A percentile compares a stretch with the other conserved stretches of the same genome.
phyloP scores from a whole-genome alignment of 2,797 vertebrate genomes.

The Anguilla obscura region DNA sequence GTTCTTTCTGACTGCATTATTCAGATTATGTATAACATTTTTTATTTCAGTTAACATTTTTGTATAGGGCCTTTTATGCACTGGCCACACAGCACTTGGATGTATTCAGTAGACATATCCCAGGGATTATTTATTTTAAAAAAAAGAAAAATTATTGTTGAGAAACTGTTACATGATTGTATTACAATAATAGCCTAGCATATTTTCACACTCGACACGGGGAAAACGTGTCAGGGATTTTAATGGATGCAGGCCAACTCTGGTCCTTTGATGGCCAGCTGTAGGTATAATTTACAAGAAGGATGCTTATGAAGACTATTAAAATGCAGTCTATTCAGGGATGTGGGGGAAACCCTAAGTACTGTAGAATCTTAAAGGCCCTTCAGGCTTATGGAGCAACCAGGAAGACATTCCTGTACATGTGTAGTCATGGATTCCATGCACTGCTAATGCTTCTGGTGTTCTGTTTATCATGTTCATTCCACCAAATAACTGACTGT shows the following conservation, averaged over 20 bases:
- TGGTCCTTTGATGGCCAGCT: not conserved
- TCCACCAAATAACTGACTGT: not conserved
- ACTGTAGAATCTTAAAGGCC: not conserved
- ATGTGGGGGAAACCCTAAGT: not conserved
- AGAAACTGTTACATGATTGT: too few species aligned
- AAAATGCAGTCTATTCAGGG: constrained; percentile 12
- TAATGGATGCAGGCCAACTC: not conserved
- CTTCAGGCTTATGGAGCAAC: not conserved
- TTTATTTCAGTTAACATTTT: too few species aligned
- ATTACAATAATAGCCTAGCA: not conserved
- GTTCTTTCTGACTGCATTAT: not conserved
- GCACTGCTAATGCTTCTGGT: not conserved
- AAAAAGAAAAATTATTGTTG: too few species aligned
- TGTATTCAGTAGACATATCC: too few species aligned
- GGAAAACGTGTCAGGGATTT: not conserved
- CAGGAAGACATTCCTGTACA: too few species aligned
- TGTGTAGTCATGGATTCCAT: not conserved
- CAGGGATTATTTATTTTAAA: too few species aligned
- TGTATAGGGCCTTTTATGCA: too few species aligned
- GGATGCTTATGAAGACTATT: not conserved
- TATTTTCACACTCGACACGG: not conserved
- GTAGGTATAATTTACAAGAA: not conserved
- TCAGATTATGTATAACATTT: too few species aligned
- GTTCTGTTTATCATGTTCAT: not conserved
- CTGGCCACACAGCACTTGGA: too few species aligned